Evolutionary conservation across 2,113 vertebrate species (phyloP).

Genomic region (Podilymbus podiceps): DNA sequence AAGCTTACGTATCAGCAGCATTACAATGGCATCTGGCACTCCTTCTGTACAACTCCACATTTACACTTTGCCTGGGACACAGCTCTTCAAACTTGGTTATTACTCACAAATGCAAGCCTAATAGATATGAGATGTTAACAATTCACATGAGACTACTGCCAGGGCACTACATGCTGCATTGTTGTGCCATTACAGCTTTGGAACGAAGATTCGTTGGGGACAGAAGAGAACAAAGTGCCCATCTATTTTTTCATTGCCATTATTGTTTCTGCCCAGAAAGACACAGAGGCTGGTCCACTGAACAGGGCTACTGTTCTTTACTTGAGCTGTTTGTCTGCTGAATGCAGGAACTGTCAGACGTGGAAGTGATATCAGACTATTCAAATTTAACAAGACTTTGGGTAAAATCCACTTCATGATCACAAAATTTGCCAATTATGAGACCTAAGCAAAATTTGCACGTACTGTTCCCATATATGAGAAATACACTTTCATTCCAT

Average conservation of each 20-base stretch:
- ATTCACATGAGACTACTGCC: not conserved
- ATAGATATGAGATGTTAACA: not conserved
- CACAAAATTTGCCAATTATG: not conserved
- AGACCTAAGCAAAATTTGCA: not conserved
- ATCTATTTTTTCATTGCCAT: not conserved
- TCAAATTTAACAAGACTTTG: not conserved
- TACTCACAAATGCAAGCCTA: not conserved
- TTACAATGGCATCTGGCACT: fast-evolving
- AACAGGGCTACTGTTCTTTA: not conserved
- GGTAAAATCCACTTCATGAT: not conserved
- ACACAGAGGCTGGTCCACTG: not conserved
- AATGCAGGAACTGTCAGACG: not conserved
- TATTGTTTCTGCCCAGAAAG: not conserved
- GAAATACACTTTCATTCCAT: not conserved
- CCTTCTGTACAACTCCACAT: fast-evolving
- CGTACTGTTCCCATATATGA: fast-evolving
- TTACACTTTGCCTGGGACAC: not conserved
- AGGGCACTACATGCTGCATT: not conserved
- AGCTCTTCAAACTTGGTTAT: not conserved
- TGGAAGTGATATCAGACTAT: not conserved
- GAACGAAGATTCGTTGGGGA: not conserved
- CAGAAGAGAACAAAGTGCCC: not conserved
- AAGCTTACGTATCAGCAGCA: not conserved
- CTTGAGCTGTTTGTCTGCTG: not conserved
- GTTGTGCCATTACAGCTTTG: not conserved